Conservation (phyloP, 2,797 vertebrate genomes). For the Pterois miles region DNA sequence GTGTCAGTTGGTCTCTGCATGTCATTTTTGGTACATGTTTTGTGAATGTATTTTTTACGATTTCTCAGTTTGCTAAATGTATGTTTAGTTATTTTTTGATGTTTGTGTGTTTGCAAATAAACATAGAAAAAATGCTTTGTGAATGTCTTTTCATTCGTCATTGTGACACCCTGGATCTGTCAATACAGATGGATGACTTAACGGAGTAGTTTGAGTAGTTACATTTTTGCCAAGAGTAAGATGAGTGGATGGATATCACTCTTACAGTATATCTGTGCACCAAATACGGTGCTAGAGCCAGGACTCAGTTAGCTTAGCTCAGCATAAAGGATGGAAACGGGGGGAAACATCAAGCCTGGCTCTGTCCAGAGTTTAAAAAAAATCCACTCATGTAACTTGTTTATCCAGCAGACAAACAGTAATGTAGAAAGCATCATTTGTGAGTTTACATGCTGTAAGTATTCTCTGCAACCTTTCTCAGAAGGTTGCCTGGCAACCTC, state of each 20-base stretch:
- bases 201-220: not conserved
- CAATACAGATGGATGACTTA: not conserved
- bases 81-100: conserved; percentile 67
- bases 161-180: not conserved
- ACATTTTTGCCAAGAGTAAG: not conserved
- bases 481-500: too few relatives aligned
- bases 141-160: conserved; percentile 4
- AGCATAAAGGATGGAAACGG: not conserved
- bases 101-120: conserved; percentile 80
- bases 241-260: not conserved
- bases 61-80: conserved; percentile 77
- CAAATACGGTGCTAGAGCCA: not conserved
- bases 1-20: conserved; percentile 68
- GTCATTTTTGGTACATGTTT: conserved; percentile 70
- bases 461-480: too few relatives aligned
- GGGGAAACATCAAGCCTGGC: not conserved
- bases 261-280: not conserved
- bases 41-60: conserved; percentile 82
- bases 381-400: not conserved
- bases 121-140: conserved; percentile 51
- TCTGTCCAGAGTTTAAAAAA: not conserved
- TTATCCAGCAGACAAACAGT: not conserved
- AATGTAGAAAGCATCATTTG: conserved; percentile 4
- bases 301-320: not conserved
- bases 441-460: conserved; percentile 2